Percentiles rank a stretch among this genome's conserved stretches.
These are phyloP conservation scores for Microtus richardsoni DNA, from an alignment of 2,113 vertebrate species.

Conservation along the genomic window DNA sequence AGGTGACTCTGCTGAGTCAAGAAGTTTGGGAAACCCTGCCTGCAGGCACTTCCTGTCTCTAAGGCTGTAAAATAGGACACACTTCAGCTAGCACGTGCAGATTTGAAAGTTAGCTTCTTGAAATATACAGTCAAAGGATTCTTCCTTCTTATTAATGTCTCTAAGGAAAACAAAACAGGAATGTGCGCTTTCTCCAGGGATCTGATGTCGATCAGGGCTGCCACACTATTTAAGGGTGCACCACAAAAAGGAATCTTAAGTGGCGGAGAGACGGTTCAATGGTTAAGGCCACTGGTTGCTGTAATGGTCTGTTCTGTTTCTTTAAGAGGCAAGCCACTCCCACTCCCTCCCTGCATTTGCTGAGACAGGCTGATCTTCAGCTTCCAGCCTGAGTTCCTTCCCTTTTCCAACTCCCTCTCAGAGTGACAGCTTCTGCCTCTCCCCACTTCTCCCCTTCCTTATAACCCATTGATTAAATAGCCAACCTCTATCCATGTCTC, in stretches of 20 bases:
- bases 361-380: too few species aligned
- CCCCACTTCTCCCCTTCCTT: too few species aligned
- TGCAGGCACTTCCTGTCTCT: slow-evolving; percentile 24
- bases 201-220: background rate
- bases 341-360: too few species aligned
- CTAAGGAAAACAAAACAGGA: background rate
- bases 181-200: background rate
- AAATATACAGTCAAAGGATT: background rate
- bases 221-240: background rate
- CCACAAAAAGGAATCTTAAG: background rate
- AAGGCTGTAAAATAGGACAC: background rate
- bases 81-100: background rate
- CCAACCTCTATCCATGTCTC: too few species aligned
- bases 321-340: too few species aligned
- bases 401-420: too few species aligned
- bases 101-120: background rate
- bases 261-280: background rate
- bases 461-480: too few species aligned
- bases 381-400: too few species aligned
- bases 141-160: slow-evolving; percentile 35
- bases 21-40: slow-evolving; percentile 32
- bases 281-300: background rate
- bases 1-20: background rate
- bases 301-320: too few species aligned
- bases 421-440: too few species aligned